Evolutionary conservation across 2,113 vertebrate genomes (phyloP).

Genomic region (Leptobrachium ailaonicum): DNA sequence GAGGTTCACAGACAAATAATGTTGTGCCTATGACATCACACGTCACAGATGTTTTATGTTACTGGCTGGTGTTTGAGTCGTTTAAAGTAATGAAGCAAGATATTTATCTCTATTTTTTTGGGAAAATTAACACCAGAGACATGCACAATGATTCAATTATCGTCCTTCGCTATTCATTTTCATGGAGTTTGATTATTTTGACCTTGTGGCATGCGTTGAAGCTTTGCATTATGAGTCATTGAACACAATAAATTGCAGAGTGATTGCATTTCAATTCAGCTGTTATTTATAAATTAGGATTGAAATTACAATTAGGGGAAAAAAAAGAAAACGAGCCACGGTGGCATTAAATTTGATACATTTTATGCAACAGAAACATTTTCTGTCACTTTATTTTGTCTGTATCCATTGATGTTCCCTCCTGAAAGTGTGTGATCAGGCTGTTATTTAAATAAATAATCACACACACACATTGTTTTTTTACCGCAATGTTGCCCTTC

Average conservation of each 20-base stretch:
- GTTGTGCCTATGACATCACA: not conserved
- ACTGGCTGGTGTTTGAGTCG: not conserved
- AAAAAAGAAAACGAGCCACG: no score
- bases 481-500: no score
- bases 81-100: not conserved
- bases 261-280: not conserved
- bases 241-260: not conserved
- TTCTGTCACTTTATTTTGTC: no score
- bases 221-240: not conserved
- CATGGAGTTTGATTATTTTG: not conserved
- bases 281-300: no score
- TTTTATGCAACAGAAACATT: no score
- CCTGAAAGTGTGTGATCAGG: no score
- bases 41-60: conserved; percentile 10
- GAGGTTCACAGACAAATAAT: not conserved
- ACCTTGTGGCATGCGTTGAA: not conserved
- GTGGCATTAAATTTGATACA: no score
- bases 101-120: conserved; percentile 9
- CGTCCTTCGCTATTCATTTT: not conserved
- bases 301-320: no score
- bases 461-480: no score
- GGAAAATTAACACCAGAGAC: not conserved
- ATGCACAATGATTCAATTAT: not conserved
- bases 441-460: no score
- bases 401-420: no score